Percentiles rank a stretch among this genome's conserved stretches.
Conservation (phyloP, 1,140 invertebrate species). For the Aplysia californica region DNA sequence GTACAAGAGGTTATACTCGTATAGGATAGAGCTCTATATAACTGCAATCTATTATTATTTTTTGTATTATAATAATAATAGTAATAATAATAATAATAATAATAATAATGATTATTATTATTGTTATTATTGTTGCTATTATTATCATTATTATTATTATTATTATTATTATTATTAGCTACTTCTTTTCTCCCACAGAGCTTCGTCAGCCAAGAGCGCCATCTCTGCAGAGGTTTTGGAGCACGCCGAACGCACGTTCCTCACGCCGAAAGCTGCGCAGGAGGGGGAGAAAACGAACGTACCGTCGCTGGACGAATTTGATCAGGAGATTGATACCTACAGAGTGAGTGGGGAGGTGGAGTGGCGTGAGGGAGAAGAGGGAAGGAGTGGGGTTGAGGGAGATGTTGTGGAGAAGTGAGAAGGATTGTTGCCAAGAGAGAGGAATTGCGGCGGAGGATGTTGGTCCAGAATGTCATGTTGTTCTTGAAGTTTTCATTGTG, state of each 20-base stretch:
- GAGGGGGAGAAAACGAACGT: slow-evolving; percentile 54
- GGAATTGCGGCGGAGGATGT: no score
- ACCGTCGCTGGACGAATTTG: slow-evolving; percentile 66
- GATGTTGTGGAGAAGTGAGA: neutral
- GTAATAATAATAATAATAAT: no score
- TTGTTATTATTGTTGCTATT: no score
- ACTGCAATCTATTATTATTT: no score
- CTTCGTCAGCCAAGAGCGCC: slow-evolving; percentile 56
- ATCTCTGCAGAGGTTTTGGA: slow-evolving; percentile 52
- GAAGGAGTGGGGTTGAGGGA: neutral
- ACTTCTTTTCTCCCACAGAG: slow-evolving; percentile 50
- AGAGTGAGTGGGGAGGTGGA: slow-evolving; percentile 42
- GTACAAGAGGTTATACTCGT: no score
- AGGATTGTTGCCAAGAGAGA: neutral
- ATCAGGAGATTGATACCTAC: slow-evolving; percentile 67
- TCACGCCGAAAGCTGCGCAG: slow-evolving; percentile 57
- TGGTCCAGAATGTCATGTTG: neutral
- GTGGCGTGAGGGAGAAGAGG: neutral
- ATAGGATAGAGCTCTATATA: no score
- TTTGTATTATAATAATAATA: no score
- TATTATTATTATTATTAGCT: no score
- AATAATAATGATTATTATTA: no score
- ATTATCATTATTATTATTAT: no score
- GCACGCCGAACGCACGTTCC: slow-evolving; percentile 61
- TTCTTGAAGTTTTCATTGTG: neutral